Evolutionary conservation across 1,140 invertebrate species (phyloP).

Genomic region (Drosophila kanapiae): DNA sequence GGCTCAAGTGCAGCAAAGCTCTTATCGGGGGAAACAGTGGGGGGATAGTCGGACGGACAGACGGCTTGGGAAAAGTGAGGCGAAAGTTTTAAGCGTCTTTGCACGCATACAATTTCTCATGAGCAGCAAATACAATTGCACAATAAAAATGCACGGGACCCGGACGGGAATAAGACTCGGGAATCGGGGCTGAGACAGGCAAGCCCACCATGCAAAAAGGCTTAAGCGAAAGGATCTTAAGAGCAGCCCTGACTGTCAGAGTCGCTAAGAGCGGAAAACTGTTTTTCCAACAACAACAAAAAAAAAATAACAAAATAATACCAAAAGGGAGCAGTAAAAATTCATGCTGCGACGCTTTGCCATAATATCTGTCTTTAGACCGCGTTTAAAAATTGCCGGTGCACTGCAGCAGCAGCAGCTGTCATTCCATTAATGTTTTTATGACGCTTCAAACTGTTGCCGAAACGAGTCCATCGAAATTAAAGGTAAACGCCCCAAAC

Average conservation of each 20-base stretch:
- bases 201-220: constrained; percentile 60
- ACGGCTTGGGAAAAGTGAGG: constrained; percentile 40
- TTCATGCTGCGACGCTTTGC: constrained; percentile 22
- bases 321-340: constrained; percentile 13
- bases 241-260: constrained; percentile 29
- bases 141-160: constrained; percentile 61
- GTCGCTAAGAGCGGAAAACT: constrained; percentile 52
- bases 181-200: constrained; percentile 30
- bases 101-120: constrained; percentile 81
- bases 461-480: constrained; percentile 62
- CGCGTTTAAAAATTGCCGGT: constrained; percentile 58
- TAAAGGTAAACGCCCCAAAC: constrained; percentile 64
- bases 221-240: constrained; percentile 76
- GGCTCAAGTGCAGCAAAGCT: constrained; percentile 66
- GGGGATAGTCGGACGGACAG: constrained; percentile 2
- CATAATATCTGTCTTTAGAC: constrained; percentile 65
- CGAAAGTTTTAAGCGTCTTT: constrained; percentile 80
- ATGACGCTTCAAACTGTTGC: constrained; percentile 71
- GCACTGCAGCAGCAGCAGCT: constrained; percentile 51
- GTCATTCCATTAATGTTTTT: constrained; percentile 68
- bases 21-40: constrained; percentile 58
- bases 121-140: constrained; percentile 82
- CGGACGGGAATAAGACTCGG: constrained; percentile 16
- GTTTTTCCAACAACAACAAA: constrained; percentile 8
- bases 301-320: constrained; percentile 1